Evolutionary conservation across 2,797 vertebrate genomes (phyloP).

Genomic region (Phalanger gymnotis): DNA sequence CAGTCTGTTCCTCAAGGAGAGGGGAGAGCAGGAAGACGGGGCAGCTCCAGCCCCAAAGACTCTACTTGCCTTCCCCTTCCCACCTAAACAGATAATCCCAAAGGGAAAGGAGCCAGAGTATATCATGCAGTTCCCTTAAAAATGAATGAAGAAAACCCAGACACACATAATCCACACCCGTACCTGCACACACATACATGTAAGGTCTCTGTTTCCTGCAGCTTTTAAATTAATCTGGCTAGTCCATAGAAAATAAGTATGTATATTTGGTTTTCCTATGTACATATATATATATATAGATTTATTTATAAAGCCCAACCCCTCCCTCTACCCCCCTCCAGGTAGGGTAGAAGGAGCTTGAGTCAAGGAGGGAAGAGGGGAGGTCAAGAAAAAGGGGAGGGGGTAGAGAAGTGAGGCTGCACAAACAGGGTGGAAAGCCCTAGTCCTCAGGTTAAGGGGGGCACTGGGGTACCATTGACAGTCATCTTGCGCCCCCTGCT

Average conservation of each 20-base stretch:
- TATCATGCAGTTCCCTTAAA: constrained; percentile 54
- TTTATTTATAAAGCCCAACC: constrained; percentile 84
- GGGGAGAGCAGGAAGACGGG: background rate
- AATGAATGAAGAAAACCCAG: constrained; percentile 36
- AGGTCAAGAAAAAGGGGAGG: constrained; percentile 72
- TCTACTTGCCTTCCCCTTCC: background rate
- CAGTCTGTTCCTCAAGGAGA: constrained; percentile 28
- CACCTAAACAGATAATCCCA: constrained; percentile 10
- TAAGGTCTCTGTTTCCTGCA: constrained; percentile 70
- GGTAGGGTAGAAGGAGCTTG: constrained; percentile 46
- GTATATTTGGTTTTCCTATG: constrained; percentile 85
- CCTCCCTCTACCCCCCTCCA: constrained; percentile 30
- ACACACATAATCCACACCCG: background rate
- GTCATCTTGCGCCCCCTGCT: constrained; percentile 90
- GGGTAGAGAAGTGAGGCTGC: constrained; percentile 53
- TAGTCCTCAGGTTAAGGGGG: constrained; percentile 82
- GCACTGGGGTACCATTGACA: constrained; percentile 88
- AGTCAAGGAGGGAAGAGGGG: constrained; percentile 57
- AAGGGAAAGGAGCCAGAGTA: constrained; percentile 28
- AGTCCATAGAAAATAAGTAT: constrained; percentile 87
- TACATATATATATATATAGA: constrained; percentile 86
- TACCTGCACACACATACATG: constrained; percentile 52
- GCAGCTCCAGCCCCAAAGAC: background rate
- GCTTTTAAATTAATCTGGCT: constrained; percentile 86
- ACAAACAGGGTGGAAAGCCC: constrained; percentile 44